Percentiles rank a stretch among this genome's conserved stretches.
Evolutionary conservation across 1,140 invertebrate species (phyloP).

Genomic region (Neuroterus valhalla): DNA sequence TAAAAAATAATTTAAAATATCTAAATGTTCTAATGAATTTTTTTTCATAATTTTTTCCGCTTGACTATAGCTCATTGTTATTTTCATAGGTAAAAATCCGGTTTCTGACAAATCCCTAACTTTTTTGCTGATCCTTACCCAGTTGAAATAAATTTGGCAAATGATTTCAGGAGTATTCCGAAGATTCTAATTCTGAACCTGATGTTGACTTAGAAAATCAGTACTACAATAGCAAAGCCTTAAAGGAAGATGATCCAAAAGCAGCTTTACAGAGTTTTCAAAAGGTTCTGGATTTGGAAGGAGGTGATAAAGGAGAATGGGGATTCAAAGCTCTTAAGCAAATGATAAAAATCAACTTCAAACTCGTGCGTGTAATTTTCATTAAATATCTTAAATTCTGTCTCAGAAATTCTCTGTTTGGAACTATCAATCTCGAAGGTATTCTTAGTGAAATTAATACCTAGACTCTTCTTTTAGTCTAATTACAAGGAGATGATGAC

Average conservation of each 20-base stretch:
- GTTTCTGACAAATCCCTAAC: too few relatives aligned
- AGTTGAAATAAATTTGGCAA: too few relatives aligned
- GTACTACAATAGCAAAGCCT: slow-evolving; percentile 99
- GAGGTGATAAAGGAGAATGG: slow-evolving; percentile 99
- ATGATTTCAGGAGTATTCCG: slow-evolving; percentile 89
- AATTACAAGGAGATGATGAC: slow-evolving; percentile 98
- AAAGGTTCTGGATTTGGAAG: slow-evolving; percentile 96
- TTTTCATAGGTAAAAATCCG: too few relatives aligned
- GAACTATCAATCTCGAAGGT: too few relatives aligned
- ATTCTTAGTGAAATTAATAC: too few relatives aligned
- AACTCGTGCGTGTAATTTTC: slow-evolving; percentile 82
- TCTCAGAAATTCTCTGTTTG: too few relatives aligned
- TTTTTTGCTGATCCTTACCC: too few relatives aligned
- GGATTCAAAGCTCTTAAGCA: slow-evolving; percentile 99
- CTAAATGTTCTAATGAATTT: too few relatives aligned
- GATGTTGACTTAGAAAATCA: slow-evolving; percentile 99
- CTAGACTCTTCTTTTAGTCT: slow-evolving; percentile 77
- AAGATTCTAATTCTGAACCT: slow-evolving; percentile 97
- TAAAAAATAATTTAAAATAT: too few relatives aligned
- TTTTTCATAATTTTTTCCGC: too few relatives aligned
- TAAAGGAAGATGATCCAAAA: slow-evolving; percentile 98
- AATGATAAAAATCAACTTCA: slow-evolving; percentile 99
- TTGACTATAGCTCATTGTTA: too few relatives aligned
- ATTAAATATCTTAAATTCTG: slow-evolving; percentile 3
- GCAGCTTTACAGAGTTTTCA: slow-evolving; percentile 95